Conservation (phyloP, 2,888 invertebrate genomes). For the Acrocyrtus sp. region DNA sequence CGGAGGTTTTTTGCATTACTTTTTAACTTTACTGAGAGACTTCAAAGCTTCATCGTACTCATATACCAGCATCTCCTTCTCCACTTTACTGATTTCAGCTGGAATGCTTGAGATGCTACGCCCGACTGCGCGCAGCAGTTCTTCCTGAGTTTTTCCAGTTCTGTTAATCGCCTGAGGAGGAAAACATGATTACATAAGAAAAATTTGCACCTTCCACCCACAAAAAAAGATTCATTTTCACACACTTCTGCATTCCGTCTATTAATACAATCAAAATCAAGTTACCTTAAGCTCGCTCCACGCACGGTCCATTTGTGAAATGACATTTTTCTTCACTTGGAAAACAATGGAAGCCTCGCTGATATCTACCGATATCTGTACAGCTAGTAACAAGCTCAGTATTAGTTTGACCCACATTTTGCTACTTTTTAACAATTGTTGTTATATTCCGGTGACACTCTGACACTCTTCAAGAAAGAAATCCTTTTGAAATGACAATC, state of each 20-base stretch:
- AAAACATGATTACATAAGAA: background rate
- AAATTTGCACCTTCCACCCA: too few relatives aligned
- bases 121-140: slow-evolving; percentile 49
- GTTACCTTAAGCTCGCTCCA: slow-evolving; percentile 56
- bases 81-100: slow-evolving; percentile 54
- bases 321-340: slow-evolving; percentile 42
- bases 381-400: background rate
- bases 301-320: slow-evolving; percentile 38
- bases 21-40: slow-evolving; percentile 57
- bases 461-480: too few relatives aligned
- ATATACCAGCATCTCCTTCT: slow-evolving; percentile 55
- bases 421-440: too few relatives aligned
- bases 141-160: slow-evolving; percentile 39
- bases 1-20: slow-evolving; percentile 36
- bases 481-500: too few relatives aligned
- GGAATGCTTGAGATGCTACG: slow-evolving; percentile 52
- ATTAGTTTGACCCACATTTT: background rate
- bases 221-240: background rate
- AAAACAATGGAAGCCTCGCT: slow-evolving; percentile 33
- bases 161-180: slow-evolving; percentile 36
- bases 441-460: too few relatives aligned
- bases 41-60: slow-evolving; percentile 61
- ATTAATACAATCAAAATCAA: too few relatives aligned
- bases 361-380: too few relatives aligned
- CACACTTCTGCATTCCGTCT: background rate